Evolutionary conservation across 2,797 vertebrate species (phyloP).

Genomic region (Tenualosa ilisha): DNA sequence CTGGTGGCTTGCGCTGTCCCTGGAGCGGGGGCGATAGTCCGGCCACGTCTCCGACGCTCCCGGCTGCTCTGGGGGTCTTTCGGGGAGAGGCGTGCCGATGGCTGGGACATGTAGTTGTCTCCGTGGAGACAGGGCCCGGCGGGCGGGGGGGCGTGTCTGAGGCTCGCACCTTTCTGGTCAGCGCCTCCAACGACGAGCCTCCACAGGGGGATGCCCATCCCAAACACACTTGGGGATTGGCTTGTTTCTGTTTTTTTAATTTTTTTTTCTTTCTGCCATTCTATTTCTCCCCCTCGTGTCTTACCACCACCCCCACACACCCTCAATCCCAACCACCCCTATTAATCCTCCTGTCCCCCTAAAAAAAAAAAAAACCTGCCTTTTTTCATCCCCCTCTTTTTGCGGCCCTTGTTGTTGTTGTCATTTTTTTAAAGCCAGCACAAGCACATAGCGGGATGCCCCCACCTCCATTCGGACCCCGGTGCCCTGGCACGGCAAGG

Average conservation of each 20-base stretch:
- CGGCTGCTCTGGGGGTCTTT: constrained; percentile 63
- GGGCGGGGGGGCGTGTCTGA: constrained; percentile 71
- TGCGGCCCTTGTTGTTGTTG: constrained; percentile 54
- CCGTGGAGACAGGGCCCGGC: constrained; percentile 76
- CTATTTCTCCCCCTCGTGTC: constrained; percentile 52
- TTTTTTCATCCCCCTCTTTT: constrained; percentile 48
- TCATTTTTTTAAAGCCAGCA: constrained; percentile 59
- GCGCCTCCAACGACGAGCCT: constrained; percentile 71
- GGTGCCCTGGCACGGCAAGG: constrained; percentile 78
- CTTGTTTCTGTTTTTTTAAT: constrained; percentile 15
- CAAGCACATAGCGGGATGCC: constrained; percentile 68
- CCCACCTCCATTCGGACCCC: constrained; percentile 70
- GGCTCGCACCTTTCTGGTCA: constrained; percentile 86
- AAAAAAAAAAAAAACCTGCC: background rate
- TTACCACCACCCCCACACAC: constrained; percentile 76
- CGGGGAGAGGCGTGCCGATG: constrained; percentile 56
- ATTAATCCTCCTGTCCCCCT: constrained; percentile 50
- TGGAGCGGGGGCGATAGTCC: constrained; percentile 70
- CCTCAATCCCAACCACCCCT: constrained; percentile 64
- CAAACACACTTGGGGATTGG: constrained; percentile 30
- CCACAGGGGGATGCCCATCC: constrained; percentile 49
- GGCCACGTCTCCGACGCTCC: constrained; percentile 67
- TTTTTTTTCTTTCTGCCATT: constrained; percentile 5
- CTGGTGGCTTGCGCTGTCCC: constrained; percentile 63
- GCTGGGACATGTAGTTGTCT: constrained; percentile 57